A percentile compares a stretch with the other conserved stretches of the same genome.
Evolutionary conservation across 2,113 vertebrate species (phyloP).

Genomic region (Sminthopsis crassicaudata): DNA sequence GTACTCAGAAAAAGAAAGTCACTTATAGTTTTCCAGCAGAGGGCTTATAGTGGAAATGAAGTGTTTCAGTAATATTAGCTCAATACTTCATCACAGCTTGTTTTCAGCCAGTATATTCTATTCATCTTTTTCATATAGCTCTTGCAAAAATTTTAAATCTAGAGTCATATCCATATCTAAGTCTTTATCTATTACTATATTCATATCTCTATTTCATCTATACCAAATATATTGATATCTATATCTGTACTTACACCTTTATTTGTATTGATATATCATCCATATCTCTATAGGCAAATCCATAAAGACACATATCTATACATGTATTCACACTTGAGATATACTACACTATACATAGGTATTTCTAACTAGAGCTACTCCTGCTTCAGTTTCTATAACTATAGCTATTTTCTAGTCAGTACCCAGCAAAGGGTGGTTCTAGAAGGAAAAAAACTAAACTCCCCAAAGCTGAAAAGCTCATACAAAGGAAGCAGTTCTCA

Average conservation of each 20-base stretch:
- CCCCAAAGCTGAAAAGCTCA: conserved; percentile 69
- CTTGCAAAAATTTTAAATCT: background rate
- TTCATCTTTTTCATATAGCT: conserved; percentile 42
- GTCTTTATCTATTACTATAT: background rate
- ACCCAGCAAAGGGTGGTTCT: conserved; percentile 55
- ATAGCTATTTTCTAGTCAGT: conserved; percentile 6
- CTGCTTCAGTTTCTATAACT: background rate
- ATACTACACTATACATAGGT: background rate
- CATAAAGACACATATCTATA: background rate
- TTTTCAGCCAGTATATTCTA: background rate
- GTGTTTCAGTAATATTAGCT: background rate
- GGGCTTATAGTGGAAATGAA: conserved; percentile 9
- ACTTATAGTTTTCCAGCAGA: background rate
- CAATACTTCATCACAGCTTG: background rate
- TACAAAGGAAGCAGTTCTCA: conserved; percentile 52
- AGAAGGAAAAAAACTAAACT: conserved; percentile 63
- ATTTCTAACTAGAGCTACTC: background rate
- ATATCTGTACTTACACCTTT: background rate
- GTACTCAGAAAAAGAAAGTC: background rate
- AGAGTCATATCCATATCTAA: background rate
- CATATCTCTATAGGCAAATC: background rate
- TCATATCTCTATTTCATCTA: background rate
- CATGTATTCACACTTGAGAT: too few relatives aligned
- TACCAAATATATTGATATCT: too few relatives aligned
- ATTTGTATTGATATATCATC: background rate